Conservation (phyloP, 2,888 invertebrate genomes). For the Congeria kusceri region DNA sequence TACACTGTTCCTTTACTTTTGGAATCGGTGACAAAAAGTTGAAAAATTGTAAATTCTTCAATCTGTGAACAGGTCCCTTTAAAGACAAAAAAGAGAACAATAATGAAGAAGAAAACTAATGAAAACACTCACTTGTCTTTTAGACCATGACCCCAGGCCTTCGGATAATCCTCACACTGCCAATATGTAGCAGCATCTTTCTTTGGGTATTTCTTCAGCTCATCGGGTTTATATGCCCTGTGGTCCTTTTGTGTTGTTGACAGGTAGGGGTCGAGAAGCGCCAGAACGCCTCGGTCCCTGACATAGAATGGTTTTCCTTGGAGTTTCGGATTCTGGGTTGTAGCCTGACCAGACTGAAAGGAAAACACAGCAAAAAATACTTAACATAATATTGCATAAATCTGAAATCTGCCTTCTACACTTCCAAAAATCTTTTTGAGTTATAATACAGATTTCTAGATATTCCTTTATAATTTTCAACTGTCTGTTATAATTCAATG, state of each 20-base stretch:
- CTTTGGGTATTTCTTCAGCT: constrained; percentile 82
- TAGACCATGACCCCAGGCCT: constrained; percentile 84
- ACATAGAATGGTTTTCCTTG: constrained; percentile 82
- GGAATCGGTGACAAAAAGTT: no score
- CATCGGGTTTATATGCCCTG: constrained; percentile 81
- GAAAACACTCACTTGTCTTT: constrained; percentile 82
- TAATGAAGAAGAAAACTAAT: no score
- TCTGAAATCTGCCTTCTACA: no score
- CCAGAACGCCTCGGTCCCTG: constrained; percentile 82
- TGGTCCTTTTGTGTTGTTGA: constrained; percentile 84
- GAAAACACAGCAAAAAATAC: constrained; percentile 6
- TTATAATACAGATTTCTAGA: no score
- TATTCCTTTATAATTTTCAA: no score
- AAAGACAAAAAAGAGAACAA: no score
- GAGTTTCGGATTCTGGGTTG: constrained; percentile 81
- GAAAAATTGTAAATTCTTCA: no score
- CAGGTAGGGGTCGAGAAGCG: constrained; percentile 84
- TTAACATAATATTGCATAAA: no score
- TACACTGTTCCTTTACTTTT: no score
- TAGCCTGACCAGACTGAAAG: constrained; percentile 77
- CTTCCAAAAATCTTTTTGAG: no score
- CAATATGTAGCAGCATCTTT: constrained; percentile 85
- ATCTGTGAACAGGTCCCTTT: no score
- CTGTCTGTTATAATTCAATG: no score
- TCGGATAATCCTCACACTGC: constrained; percentile 85